Evolutionary conservation across 1,140 invertebrate species (phyloP), one percentile per base, ranked within the genome.

Genomic region (Alviniconcha marisindica): DNA sequence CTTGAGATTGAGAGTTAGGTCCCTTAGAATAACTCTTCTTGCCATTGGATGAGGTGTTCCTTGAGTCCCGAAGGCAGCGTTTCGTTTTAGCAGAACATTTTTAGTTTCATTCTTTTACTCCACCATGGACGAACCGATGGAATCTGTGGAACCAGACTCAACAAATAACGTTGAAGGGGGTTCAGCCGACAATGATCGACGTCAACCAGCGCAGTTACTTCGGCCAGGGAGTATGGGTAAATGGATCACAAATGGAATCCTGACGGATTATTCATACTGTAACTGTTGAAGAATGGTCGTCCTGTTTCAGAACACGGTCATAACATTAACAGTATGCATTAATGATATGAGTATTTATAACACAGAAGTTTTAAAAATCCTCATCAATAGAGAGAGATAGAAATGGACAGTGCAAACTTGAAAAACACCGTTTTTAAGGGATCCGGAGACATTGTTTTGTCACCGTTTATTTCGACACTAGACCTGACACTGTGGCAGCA

Each of bases 181-280:
- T 51, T 51, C 73, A 21, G 18, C 48, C 38, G 73, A 76, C 18
- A 76, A 76, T 28, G 73, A 76, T 31, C 18, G 44, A 54, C 40
- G 40, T 15, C 40, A 28, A 54, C 42, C 73, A 48, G 73, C 42
- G 0, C 73, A 48, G 44, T 33, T 76, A 31, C 73, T 76, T 76
- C 73, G 73, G 14, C 73, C 73, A 31, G 73, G 73, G 7, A 76
- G 73, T 42, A 76, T 76, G 73, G 73, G 73, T 76, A 54, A 48
- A 42, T 51, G 18, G 7, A 40, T n/a, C n/a, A n/a, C n/a, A 71
- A 66, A 33, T 33, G 12, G 63, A 66, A 48, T 48, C 7, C 44
- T 48, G 44, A 48, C 44, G 5, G 44, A n/a, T 48, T 48, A 48
- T 18, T 48, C 44, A 5, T 18, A 18, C 18, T 5, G 7, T 48